Evolutionary conservation across 2,113 vertebrate genomes (phyloP).

Genomic region (Sarotherodon lohbergeri): DNA sequence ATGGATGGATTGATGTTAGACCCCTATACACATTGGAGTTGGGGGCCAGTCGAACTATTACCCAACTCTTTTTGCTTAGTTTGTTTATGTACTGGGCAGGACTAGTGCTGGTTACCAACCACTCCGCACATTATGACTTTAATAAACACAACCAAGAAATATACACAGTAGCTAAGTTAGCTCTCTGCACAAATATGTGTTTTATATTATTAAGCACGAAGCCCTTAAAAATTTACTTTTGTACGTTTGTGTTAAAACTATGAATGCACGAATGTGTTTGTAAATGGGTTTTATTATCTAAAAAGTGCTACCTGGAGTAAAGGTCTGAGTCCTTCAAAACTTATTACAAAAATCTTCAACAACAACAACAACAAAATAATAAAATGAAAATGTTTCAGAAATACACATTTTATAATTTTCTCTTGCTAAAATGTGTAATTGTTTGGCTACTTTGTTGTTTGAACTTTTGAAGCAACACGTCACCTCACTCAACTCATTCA

Average conservation of each 20-base stretch:
- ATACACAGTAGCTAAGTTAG: neutral
- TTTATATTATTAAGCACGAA: neutral
- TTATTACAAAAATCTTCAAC: neutral
- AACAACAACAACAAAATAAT: neutral
- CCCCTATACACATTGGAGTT: neutral
- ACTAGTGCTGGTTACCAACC: neutral
- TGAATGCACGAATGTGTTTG: neutral
- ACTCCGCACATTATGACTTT: neutral
- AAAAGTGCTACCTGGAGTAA: neutral
- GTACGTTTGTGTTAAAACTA: neutral
- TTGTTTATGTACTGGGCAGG: neutral
- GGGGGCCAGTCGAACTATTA: fast-evolving
- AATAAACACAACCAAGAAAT: neutral
- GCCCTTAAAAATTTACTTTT: neutral
- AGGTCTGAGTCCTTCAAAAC: neutral
- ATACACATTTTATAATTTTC: fast-evolving
- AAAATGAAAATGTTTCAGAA: neutral
- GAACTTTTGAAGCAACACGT: neutral
- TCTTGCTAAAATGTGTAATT: neutral
- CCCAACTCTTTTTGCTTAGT: neutral
- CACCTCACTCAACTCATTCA: neutral
- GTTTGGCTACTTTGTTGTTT: neutral
- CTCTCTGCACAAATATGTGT: neutral
- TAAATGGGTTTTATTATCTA: neutral
- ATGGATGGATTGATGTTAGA: neutral